Conservation (phyloP, 2,797 vertebrate species). For the Siniperca scherzeri region DNA sequence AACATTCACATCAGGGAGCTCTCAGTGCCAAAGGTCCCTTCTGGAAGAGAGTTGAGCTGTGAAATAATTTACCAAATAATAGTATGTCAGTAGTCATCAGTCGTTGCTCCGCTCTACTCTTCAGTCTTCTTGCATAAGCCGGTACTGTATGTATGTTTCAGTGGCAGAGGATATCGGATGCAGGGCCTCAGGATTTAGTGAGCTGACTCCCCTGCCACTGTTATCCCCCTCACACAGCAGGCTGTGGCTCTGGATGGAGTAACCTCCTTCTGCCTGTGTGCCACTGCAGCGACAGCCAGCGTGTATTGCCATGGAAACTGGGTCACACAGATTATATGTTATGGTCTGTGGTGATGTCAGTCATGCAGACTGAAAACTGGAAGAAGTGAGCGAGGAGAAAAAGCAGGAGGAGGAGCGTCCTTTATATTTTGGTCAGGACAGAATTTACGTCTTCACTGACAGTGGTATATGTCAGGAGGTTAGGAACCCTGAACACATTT, state of each 20-base stretch:
- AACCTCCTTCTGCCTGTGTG: conserved; percentile 72
- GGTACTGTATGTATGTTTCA: conserved; percentile 18
- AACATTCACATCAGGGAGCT: conserved; percentile 3
- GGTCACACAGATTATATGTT: conserved; percentile 83
- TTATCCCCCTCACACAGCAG: conserved; percentile 58
- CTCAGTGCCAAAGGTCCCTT: conserved; percentile 24
- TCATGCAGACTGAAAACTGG: conserved; percentile 71
- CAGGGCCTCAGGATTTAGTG: conserved; percentile 61
- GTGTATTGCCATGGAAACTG: conserved; percentile 82
- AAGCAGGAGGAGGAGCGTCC: conserved; percentile 56
- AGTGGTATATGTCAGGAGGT: conserved; percentile 27
- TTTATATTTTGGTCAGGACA: conserved; percentile 35
- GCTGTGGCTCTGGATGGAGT: conserved; percentile 67
- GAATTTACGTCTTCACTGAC: conserved; percentile 32
- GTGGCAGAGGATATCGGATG: conserved; percentile 48
- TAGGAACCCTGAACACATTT: conserved; percentile 11
- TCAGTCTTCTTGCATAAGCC: conserved; percentile 11
- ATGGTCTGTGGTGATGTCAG: conserved; percentile 74
- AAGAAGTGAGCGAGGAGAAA: conserved; percentile 57
- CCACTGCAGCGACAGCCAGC: conserved; percentile 59
- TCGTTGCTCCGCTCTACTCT: conserved; percentile 12
- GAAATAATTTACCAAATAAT: conserved; percentile 51
- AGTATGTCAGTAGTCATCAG: conserved; percentile 32
- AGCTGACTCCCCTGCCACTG: conserved; percentile 44
- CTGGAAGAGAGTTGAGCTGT: conserved; percentile 36